Base-by-base conservation (phyloP, 2,888 invertebrate genomes). In the Caenorhabditis sulstoni region DNA sequence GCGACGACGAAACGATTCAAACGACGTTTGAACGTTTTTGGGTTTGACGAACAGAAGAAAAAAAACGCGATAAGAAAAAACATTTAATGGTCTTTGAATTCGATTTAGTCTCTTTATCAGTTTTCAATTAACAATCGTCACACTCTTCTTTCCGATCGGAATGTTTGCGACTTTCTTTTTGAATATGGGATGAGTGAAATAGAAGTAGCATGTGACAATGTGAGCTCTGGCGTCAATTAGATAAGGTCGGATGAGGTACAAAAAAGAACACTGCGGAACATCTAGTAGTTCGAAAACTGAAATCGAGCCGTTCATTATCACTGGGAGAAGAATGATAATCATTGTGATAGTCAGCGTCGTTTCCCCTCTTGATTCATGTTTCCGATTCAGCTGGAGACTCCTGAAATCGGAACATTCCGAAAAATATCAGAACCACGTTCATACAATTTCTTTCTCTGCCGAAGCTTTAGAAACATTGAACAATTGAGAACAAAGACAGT, bases 121-220 rank as follows among this genome's bases (percentile, higher is more conserved):
- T n/a, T n/a, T n/a, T 29, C 7, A 29, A 7, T 29, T 29, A 3
- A 29, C 29, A 29, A 5, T 29, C 29, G 29, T 29, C 29, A 29
- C 29, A 29, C 29, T 29, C 7, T 29, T 29, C 29, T 29, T 29
- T 3, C 3, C 29, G 4, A 29, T 7, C 29, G 29, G 7, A 29
- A 29, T 7, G 7, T 3, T 29, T 7, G 29, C 29, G 3, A 29
- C 29, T 49, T 49, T 49, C 22, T 14, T 20, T 44, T 53, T 64
- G 16, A 64, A 67, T 41, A 67, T 16, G 1, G 67, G 67, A 41
- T 68, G 67, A 8, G 67, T 68, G 7, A 59, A 52, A 52, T 59
- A 68, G 35, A 68, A 68, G 44, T 68, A 68, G 41, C 67, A 68
- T 16, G 67, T 58, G 11, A 68, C 58, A 14, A 68, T 41, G 20